A percentile compares a stretch with the other conserved stretches of the same genome.
Evolutionary conservation across 1,140 invertebrate species (phyloP).

Genomic region (Samia ricini): DNA sequence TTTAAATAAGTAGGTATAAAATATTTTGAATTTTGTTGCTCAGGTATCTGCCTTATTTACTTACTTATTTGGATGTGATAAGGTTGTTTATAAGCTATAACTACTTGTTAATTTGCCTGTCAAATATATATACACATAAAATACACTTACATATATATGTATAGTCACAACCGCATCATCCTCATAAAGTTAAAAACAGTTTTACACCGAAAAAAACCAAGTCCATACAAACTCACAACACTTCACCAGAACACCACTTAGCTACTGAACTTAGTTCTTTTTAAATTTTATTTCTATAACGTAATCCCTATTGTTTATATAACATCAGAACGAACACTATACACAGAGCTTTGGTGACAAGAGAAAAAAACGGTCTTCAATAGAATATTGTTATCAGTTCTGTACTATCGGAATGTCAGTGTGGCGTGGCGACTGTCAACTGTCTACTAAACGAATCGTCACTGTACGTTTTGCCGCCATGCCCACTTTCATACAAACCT

Average conservation of each 20-base stretch:
- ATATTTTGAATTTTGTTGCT: too few relatives aligned
- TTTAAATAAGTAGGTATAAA: too few relatives aligned
- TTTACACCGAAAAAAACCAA: background rate
- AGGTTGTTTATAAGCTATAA: too few relatives aligned
- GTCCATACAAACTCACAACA: constrained; percentile 11
- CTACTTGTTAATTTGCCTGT: too few relatives aligned
- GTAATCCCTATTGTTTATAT: constrained; percentile 1
- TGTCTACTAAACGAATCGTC: constrained; percentile 77
- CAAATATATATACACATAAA: background rate
- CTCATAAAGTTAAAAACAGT: background rate
- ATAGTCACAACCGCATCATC: background rate
- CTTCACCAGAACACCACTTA: constrained; percentile 19
- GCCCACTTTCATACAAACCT: constrained; percentile 61
- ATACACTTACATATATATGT: constrained; percentile 5
- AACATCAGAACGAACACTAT: constrained; percentile 3
- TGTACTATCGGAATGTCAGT: constrained; percentile 74
- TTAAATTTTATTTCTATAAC: background rate
- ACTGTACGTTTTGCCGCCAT: constrained; percentile 72
- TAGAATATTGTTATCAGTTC: constrained; percentile 70
- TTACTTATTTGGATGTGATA: too few relatives aligned
- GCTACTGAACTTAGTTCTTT: constrained; percentile 9
- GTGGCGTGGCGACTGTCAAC: constrained; percentile 75
- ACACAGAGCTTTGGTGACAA: constrained; percentile 37
- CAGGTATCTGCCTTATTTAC: too few relatives aligned
- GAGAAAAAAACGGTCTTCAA: constrained; percentile 59